phyloP scores from a whole-genome alignment of 2,113 vertebrate species.

The Chlamydotis undulata region DNA sequence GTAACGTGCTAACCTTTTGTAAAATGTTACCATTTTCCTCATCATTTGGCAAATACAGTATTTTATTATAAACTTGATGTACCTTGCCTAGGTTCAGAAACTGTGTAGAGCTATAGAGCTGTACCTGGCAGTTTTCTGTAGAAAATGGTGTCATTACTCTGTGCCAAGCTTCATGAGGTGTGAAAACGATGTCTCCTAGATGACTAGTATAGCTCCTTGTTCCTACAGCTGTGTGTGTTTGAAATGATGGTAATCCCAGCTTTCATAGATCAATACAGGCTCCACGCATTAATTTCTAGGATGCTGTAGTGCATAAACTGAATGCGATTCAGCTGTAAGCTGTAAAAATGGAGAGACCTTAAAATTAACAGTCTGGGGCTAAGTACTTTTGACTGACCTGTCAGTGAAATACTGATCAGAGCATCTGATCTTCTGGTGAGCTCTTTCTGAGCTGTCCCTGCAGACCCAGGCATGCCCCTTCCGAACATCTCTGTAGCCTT shows the following conservation, averaged over 20 bases:
- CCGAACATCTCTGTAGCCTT: background rate
- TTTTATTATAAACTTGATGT: background rate
- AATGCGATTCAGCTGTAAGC: background rate
- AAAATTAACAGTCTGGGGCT: background rate
- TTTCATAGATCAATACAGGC: background rate
- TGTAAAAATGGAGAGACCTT: background rate
- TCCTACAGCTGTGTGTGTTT: background rate
- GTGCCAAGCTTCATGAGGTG: background rate
- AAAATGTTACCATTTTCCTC: background rate
- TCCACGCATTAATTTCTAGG: background rate
- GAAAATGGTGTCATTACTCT: background rate
- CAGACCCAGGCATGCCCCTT: background rate
- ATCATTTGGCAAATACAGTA: background rate
- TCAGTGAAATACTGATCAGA: background rate
- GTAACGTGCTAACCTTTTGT: background rate
- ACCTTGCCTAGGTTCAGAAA: background rate
- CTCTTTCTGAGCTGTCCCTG: background rate
- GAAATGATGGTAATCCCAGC: background rate
- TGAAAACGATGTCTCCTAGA: background rate
- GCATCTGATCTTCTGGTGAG: fast-evolving
- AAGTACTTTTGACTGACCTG: background rate
- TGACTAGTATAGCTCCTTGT: background rate
- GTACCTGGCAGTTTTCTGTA: background rate
- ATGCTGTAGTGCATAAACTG: background rate
- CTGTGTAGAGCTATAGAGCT: background rate